These are phyloP conservation scores for Steinernema carpocapsae DNA, from an alignment of 2,888 invertebrate genomes.

Conservation along the genomic window DNA sequence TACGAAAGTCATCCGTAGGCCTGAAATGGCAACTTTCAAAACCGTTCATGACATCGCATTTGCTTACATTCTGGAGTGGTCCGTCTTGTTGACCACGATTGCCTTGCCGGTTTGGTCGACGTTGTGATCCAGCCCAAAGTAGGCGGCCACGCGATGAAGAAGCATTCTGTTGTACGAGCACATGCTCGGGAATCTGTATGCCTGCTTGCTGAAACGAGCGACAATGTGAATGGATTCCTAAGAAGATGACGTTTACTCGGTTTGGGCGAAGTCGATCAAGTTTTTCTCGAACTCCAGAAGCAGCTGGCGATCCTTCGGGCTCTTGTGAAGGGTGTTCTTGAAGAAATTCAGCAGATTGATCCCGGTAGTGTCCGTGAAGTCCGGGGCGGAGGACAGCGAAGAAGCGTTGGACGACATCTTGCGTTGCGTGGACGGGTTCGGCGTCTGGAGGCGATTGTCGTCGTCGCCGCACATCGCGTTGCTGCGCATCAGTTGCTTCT, in stretches of 20 bases:
- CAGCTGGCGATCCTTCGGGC: slow-evolving; percentile 83
- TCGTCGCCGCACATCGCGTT: slow-evolving; percentile 47
- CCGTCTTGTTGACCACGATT: slow-evolving; percentile 79
- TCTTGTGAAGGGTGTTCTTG: slow-evolving; percentile 86
- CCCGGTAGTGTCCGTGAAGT: slow-evolving; percentile 78
- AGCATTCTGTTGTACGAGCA: slow-evolving; percentile 94
- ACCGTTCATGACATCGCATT: neutral
- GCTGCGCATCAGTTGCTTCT: slow-evolving; percentile 41
- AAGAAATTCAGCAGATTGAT: slow-evolving; percentile 86
- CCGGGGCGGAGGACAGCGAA: slow-evolving; percentile 70
- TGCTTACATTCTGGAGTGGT: slow-evolving; percentile 75
- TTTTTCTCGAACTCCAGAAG: slow-evolving; percentile 87
- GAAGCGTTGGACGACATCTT: slow-evolving; percentile 21
- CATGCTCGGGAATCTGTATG: slow-evolving; percentile 87
- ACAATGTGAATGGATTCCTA: no score
- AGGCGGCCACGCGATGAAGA: slow-evolving; percentile 85
- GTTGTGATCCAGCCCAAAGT: slow-evolving; percentile 91
- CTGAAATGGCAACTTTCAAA: neutral
- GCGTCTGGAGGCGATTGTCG: slow-evolving; percentile 39
- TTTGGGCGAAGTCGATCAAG: slow-evolving; percentile 80
- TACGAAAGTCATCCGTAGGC: neutral
- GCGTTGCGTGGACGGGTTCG: slow-evolving; percentile 11
- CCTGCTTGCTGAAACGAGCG: slow-evolving; percentile 69
- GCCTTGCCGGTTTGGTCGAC: slow-evolving; percentile 83
- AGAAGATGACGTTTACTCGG: slow-evolving; percentile 78